These are phyloP conservation scores for Prionchulus punctatus DNA, from an alignment of 2,888 invertebrate species.

Conservation along the genomic window DNA sequence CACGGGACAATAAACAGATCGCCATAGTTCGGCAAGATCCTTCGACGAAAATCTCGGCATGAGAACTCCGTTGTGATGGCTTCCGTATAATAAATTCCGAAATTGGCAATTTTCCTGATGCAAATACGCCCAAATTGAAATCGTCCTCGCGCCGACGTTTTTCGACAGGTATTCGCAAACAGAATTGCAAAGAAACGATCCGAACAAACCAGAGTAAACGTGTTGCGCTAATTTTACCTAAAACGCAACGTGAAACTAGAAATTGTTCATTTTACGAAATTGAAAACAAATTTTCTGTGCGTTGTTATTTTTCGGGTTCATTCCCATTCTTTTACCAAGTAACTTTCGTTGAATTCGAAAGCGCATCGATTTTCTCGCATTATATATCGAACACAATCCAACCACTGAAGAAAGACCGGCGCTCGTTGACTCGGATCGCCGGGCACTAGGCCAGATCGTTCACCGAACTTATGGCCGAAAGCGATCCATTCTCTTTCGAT, in stretches of 20 bases:
- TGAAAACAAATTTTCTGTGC: too few species aligned
- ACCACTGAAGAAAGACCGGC: slow-evolving; percentile 93
- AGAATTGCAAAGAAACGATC: slow-evolving; percentile 77
- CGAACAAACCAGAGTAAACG: slow-evolving; percentile 85
- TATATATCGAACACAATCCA: slow-evolving; percentile 87
- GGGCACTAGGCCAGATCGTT: slow-evolving; percentile 58
- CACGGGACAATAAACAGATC: slow-evolving; percentile 1
- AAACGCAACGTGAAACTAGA: too few species aligned
- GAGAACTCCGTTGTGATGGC: neutral
- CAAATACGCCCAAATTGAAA: slow-evolving; percentile 75
- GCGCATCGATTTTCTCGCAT: slow-evolving; percentile 69
- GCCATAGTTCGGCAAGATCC: slow-evolving; percentile 1
- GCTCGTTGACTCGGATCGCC: slow-evolving; percentile 87
- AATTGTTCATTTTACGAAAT: too few species aligned
- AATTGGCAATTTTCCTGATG: slow-evolving; percentile 48
- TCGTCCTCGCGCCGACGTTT: slow-evolving; percentile 48
- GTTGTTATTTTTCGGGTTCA: too few species aligned
- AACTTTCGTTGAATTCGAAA: slow-evolving; percentile 86
- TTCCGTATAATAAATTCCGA: slow-evolving; percentile 43
- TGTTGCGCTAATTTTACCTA: slow-evolving; percentile 88
- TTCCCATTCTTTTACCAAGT: slow-evolving; percentile 52
- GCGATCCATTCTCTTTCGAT: slow-evolving; percentile 92
- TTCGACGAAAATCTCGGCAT: neutral
- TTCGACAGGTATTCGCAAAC: slow-evolving; percentile 39
- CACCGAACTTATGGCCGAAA: slow-evolving; percentile 94